Evolutionary conservation across 2,113 vertebrate genomes (phyloP).

Genomic region (Plecotus auritus): DNA sequence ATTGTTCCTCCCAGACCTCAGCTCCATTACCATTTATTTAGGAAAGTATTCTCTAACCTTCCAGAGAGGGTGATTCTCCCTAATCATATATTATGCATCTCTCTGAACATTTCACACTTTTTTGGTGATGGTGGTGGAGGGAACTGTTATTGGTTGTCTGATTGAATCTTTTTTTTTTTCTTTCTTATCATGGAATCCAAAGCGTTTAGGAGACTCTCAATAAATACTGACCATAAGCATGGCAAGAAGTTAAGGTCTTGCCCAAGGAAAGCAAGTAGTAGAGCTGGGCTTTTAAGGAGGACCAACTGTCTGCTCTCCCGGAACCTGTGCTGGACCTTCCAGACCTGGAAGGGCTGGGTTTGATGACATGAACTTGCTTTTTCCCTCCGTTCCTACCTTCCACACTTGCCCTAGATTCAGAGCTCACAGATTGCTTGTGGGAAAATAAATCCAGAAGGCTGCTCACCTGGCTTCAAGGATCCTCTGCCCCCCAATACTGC

Average conservation of each 20-base stretch:
- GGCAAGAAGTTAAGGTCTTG: not conserved
- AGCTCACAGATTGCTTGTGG: not conserved
- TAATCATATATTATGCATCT: not conserved
- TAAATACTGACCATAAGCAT: not conserved
- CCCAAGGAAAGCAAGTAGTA: not conserved
- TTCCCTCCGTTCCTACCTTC: not conserved
- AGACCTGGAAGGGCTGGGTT: not conserved
- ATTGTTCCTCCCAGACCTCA: not conserved
- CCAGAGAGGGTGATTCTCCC: not conserved
- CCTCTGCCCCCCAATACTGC: not conserved
- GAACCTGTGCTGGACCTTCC: not conserved
- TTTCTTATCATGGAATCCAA: not conserved
- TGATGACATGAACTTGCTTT: not conserved
- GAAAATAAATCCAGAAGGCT: conserved; percentile 11
- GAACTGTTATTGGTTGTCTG: not conserved
- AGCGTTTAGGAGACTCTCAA: not conserved
- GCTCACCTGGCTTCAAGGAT: not conserved
- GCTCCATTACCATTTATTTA: not conserved
- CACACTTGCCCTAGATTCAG: conserved; percentile 13
- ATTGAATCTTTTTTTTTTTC: not conserved
- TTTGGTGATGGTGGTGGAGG: not conserved
- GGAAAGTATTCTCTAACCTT: not conserved
- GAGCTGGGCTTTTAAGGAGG: not conserved
- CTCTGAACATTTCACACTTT: not conserved
- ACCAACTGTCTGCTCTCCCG: not conserved